Percentiles rank a stretch among this genome's conserved stretches.
These are phyloP conservation scores for Pandemis corylana DNA, from an alignment of 2,888 invertebrate genomes.

Conservation along the genomic window DNA sequence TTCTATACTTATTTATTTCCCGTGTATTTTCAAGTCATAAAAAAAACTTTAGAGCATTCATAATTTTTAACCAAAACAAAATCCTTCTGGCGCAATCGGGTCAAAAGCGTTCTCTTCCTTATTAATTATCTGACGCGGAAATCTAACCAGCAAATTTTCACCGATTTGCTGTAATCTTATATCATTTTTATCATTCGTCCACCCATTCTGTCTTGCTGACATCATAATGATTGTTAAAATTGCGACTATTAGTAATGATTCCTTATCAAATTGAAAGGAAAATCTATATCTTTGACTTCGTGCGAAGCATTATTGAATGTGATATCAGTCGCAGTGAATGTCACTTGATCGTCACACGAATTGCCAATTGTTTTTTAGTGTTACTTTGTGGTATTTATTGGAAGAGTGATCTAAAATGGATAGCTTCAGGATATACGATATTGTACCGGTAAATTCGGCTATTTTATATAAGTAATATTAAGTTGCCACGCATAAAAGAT, in stretches of 20 bases:
- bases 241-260: slow-evolving; percentile 7
- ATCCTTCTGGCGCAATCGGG: too few species aligned
- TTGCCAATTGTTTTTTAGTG: background rate
- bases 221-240: slow-evolving; percentile 8
- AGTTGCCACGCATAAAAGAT: background rate
- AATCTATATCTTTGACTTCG: background rate
- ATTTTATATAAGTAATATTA: background rate
- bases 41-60: too few species aligned
- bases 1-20: too few species aligned
- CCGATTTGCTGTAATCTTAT: background rate
- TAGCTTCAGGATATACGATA: slow-evolving; percentile 19
- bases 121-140: background rate
- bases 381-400: background rate
- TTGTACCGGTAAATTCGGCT: slow-evolving; percentile 28
- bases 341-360: background rate
- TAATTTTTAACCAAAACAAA: too few species aligned
- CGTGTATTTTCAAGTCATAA: too few species aligned
- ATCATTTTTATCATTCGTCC: background rate
- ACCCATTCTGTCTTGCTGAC: background rate
- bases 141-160: background rate
- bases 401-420: slow-evolving; percentile 20
- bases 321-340: background rate
- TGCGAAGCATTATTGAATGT: background rate
- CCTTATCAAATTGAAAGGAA: background rate
- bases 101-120: background rate